phyloP scores from a whole-genome alignment of 2,888 invertebrate genomes.

The Caenorhabditis parvicauda region DNA sequence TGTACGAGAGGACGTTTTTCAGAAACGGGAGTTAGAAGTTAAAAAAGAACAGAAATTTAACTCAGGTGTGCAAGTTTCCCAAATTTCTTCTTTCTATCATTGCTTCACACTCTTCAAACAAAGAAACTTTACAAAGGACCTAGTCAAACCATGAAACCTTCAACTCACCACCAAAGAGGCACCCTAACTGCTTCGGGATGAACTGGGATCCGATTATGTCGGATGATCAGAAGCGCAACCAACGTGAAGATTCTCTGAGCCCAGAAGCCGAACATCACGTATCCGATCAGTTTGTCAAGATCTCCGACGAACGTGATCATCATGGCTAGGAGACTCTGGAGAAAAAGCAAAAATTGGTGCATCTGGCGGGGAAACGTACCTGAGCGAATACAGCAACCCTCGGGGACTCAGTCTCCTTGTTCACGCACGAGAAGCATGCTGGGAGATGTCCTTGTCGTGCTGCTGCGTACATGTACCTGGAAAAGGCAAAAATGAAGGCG shows the following conservation, averaged over 20 bases:
- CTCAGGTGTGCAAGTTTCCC: too few species aligned
- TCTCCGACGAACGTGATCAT: slow-evolving; percentile 58
- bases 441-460: slow-evolving; percentile 60
- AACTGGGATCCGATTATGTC: slow-evolving; percentile 55
- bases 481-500: too few species aligned
- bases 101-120: neutral
- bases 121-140: neutral
- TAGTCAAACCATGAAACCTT: neutral
- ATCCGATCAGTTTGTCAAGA: slow-evolving; percentile 57
- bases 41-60: too few species aligned
- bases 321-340: slow-evolving; percentile 56
- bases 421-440: slow-evolving; percentile 57
- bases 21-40: too few species aligned
- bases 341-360: neutral
- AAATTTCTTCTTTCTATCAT: neutral
- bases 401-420: slow-evolving; percentile 53
- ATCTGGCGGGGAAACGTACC: slow-evolving; percentile 11
- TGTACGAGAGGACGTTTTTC: too few species aligned
- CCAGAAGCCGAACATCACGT: slow-evolving; percentile 62
- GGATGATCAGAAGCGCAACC: slow-evolving; percentile 53
- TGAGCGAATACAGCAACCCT: slow-evolving; percentile 59
- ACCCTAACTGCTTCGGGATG: slow-evolving; percentile 59
- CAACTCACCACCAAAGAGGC: slow-evolving; percentile 44
- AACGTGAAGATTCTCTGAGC: slow-evolving; percentile 61
- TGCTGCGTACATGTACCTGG: slow-evolving; percentile 61